Conservation (phyloP, 1,140 invertebrate genomes). For the Drosophila tropicalis region DNA sequence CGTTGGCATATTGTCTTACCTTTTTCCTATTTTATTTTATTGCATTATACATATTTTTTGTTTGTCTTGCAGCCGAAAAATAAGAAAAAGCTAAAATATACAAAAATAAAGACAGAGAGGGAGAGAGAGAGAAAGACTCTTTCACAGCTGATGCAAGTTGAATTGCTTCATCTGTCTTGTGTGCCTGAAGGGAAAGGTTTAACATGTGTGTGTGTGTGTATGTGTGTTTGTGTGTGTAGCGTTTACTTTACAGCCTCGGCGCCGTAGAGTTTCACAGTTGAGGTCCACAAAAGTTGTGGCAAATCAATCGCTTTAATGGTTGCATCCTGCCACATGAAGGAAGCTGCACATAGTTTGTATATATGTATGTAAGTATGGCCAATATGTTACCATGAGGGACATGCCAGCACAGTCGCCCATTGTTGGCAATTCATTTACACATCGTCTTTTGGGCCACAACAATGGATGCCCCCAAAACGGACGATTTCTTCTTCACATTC, state of each 20-base stretch:
- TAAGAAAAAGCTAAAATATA: background rate
- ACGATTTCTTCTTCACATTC: conserved; percentile 24
- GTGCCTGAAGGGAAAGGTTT: background rate
- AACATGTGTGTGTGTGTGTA: background rate
- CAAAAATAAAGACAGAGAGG: background rate
- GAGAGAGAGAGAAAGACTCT: background rate
- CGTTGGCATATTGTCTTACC: conserved; percentile 73
- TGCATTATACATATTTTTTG: conserved; percentile 45
- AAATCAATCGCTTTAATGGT: conserved; percentile 61
- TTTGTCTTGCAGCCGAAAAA: conserved; percentile 43
- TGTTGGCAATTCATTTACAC: conserved; percentile 69
- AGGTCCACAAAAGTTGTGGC: background rate
- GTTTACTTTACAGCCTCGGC: conserved; percentile 3
- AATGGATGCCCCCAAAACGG: conserved; percentile 44
- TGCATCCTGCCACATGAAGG: conserved; percentile 38
- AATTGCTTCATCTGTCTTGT: background rate
- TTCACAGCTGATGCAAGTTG: conserved; percentile 15
- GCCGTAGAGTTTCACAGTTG: background rate
- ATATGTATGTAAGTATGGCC: conserved; percentile 45
- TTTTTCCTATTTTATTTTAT: conserved; percentile 62
- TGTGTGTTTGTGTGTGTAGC: background rate
- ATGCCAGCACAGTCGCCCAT: conserved; percentile 16
- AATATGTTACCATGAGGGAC: conserved; percentile 47
- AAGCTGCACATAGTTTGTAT: background rate
- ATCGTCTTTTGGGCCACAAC: conserved; percentile 53